Conservation (phyloP, 2,113 vertebrate species). For the Turnix velox region DNA sequence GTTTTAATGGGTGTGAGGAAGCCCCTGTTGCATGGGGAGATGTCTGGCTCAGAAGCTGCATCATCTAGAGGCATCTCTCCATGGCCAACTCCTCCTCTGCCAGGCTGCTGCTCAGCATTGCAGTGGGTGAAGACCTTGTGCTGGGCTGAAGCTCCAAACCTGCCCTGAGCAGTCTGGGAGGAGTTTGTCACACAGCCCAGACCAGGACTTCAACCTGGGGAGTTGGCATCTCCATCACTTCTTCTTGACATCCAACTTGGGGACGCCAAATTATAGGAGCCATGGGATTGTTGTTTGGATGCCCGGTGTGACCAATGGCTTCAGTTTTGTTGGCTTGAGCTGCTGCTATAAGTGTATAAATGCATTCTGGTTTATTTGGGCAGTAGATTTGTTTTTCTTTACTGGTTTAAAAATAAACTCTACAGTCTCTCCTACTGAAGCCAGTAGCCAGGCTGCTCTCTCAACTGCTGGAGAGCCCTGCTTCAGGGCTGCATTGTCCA, state of each 20-base stretch:
- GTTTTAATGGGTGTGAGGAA: fast-evolving
- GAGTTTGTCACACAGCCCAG: not conserved
- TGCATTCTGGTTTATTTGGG: not conserved
- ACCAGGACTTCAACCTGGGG: fast-evolving
- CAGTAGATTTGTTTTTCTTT: not conserved
- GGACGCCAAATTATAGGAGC: not conserved
- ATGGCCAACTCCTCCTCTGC: not conserved
- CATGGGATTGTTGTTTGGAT: not conserved
- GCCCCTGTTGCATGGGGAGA: fast-evolving
- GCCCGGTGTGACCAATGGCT: not conserved
- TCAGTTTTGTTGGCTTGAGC: not conserved
- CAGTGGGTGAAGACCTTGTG: not conserved
- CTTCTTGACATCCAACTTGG: fast-evolving
- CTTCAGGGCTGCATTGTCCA: not conserved
- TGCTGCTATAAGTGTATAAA: not conserved
- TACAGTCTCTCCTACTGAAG: not conserved
- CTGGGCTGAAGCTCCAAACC: not conserved
- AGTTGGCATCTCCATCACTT: not conserved
- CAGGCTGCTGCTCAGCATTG: fast-evolving
- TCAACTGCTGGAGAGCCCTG: not conserved
- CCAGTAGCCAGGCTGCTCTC: not conserved
- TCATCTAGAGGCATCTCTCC: not conserved
- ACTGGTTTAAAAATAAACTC: not conserved
- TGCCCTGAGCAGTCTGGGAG: fast-evolving
- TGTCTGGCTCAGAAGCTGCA: not conserved